These are phyloP conservation scores for Aleiodes testaceus DNA, from an alignment of 2,888 invertebrate species.

Conservation along the genomic window DNA sequence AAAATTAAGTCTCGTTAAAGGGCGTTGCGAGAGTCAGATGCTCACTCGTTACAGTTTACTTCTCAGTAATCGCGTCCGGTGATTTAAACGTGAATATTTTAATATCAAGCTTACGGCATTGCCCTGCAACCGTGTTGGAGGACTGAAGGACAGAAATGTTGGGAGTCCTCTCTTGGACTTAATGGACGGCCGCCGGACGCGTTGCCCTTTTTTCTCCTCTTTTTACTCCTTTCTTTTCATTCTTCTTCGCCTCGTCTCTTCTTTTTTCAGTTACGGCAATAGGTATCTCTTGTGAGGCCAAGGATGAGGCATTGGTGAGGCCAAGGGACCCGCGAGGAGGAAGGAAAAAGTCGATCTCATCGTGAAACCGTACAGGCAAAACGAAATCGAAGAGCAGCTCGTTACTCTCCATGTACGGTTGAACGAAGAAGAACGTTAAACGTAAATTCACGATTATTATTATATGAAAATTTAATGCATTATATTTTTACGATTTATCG, in stretches of 20 bases:
- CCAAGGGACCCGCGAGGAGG: constrained; percentile 7
- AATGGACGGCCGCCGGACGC: constrained; percentile 36
- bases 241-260: background rate
- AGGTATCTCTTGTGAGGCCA: constrained; percentile 6
- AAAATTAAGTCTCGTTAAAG: constrained; percentile 26
- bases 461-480: constrained; percentile 19
- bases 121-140: constrained; percentile 7
- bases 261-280: background rate
- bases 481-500: background rate
- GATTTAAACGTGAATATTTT: constrained; percentile 50
- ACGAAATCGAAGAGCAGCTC: constrained; percentile 46
- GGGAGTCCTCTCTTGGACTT: constrained; percentile 26
- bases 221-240: background rate
- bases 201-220: constrained; percentile 19
- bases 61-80: constrained; percentile 44
- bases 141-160: constrained; percentile 28
- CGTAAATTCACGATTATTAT: constrained; percentile 18
- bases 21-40: constrained; percentile 33
- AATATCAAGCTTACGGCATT: constrained; percentile 45
- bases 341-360: constrained; percentile 41
- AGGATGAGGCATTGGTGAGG: constrained; percentile 23
- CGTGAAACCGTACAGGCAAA: constrained; percentile 43
- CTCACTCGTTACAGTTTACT: constrained; percentile 27
- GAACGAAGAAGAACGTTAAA: constrained; percentile 8
- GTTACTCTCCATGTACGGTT: constrained; percentile 44